A percentile compares a stretch with the other conserved stretches of the same genome.
phyloP scores from a whole-genome alignment of 2,888 invertebrate genomes.

The Drosophila leonis region DNA sequence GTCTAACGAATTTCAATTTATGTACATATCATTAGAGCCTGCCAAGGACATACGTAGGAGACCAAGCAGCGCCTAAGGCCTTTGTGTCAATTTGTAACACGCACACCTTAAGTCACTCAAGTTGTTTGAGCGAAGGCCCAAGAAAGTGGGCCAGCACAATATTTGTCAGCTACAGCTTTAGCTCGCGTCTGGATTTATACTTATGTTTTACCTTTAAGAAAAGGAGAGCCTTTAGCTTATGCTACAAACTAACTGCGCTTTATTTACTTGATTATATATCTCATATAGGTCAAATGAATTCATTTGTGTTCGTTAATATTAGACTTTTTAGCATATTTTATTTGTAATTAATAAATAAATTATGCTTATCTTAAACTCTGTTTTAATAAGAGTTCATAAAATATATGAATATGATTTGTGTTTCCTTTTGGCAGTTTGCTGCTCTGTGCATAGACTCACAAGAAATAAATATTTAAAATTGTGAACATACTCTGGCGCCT shows the following conservation, averaged over 20 bases:
- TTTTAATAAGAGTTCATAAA: background rate
- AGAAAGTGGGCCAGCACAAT: constrained; percentile 32
- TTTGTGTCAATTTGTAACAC: constrained; percentile 45
- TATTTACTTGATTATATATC: background rate
- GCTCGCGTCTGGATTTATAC: background rate
- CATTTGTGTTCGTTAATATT: background rate
- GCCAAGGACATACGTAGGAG: constrained; percentile 40
- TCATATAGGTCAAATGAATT: background rate
- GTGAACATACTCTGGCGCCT: too few relatives aligned
- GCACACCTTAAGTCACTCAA: constrained; percentile 23
- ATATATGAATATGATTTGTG: background rate
- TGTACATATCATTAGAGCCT: constrained; percentile 53
- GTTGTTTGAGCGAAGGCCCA: constrained; percentile 16
- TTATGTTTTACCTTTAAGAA: background rate
- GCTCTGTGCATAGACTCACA: background rate
- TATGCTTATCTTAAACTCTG: background rate
- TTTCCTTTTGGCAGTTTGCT: background rate
- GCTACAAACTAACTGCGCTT: background rate
- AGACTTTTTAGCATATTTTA: background rate
- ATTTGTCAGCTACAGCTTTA: constrained; percentile 12
- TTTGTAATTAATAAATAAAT: background rate
- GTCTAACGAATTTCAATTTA: constrained; percentile 57
- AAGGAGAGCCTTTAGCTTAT: background rate
- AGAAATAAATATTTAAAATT: background rate
- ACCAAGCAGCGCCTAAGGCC: constrained; percentile 10